Base-by-base conservation (phyloP, 2,113 vertebrate species). In the Ahaetulla prasina region DNA sequence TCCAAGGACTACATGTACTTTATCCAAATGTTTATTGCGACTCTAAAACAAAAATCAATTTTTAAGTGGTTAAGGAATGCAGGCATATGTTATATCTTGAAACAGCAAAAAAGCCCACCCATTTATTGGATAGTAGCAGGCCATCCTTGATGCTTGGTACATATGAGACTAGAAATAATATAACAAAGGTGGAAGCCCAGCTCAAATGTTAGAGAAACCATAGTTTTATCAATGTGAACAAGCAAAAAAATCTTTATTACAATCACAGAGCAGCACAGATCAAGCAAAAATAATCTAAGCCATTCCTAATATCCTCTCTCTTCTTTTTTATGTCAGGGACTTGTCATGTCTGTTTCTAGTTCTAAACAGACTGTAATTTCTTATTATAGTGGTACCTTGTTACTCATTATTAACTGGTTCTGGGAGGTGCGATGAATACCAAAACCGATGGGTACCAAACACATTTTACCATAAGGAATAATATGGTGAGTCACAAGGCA, bases 1-100 rank as follows among this genome's bases (percentile, higher is more conserved):
- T 49, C 98, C 98, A 95, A 99, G 97, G 90, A 99, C 98, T 60
- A 97, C 98, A 54, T 99, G 98, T 91, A 99, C 96, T 92, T 97
- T 98, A 49, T 97, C 96, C 94, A 97, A 95, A 7, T 94, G 91
- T 94, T 97, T 98, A 90, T 94, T 97, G 92, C 96, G 96, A 95
- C 95, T 97, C 98, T 99, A 97, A 90, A 98, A 98, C 89, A 97
- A 50, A 94, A 96, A 16, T 94, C 39, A 95, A 54, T 0, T 87
- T 90, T 90, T 89, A 9, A 95, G 11, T 92, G 92, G 45, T 2
- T 0, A 92, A 14, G 1, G 16, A 93, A 93, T 60, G 0, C 27
- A 3, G 0, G 68, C 6, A 52, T 50, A 89, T 91, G 49, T 54
- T 30, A 30, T 3, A 47, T 63, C 4, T 23, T 55, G 88, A 54